Conservation (phyloP, 2,113 vertebrate genomes). For the Alligator sinensis region DNA sequence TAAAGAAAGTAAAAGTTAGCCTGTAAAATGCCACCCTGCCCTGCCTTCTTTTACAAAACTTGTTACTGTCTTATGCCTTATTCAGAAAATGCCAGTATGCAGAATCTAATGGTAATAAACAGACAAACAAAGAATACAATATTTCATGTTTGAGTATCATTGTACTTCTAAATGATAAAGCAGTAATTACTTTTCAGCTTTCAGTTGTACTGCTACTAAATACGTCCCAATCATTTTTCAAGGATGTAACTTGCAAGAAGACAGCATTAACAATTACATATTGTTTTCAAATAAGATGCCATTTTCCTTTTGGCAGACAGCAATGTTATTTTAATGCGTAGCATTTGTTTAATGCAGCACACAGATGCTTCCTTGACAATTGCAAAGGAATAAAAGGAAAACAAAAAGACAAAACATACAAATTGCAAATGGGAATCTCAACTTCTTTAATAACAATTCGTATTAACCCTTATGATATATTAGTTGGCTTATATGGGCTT, state of each 20-base stretch:
- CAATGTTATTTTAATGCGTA: constrained; percentile 44
- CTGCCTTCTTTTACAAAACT: not conserved
- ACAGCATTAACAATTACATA: constrained; percentile 59
- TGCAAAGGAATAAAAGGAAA: constrained; percentile 38
- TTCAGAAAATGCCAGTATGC: not conserved
- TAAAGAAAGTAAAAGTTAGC: no score
- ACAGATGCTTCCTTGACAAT: constrained; percentile 60
- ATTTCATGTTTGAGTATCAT: not conserved
- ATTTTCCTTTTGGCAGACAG: constrained; percentile 62
- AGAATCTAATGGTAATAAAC: not conserved
- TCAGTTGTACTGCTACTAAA: constrained; percentile 1
- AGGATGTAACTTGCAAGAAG: constrained; percentile 51
- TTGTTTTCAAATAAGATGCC: constrained; percentile 59
- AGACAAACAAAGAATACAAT: not conserved
- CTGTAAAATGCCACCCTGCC: no score
- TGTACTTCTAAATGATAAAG: not conserved
- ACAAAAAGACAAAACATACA: constrained; percentile 20
- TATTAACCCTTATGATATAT: not conserved
- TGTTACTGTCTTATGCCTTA: not conserved
- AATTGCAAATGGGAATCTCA: constrained; percentile 3
- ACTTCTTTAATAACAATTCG: not conserved
- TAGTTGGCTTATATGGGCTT: not conserved
- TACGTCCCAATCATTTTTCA: constrained; percentile 34
- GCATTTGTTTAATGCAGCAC: constrained; percentile 59
- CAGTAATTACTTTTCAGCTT: constrained; percentile 25